Percentiles rank a stretch among this genome's conserved stretches.
Conservation (phyloP, 2,888 invertebrate species). For the Arctia plantaginis region DNA sequence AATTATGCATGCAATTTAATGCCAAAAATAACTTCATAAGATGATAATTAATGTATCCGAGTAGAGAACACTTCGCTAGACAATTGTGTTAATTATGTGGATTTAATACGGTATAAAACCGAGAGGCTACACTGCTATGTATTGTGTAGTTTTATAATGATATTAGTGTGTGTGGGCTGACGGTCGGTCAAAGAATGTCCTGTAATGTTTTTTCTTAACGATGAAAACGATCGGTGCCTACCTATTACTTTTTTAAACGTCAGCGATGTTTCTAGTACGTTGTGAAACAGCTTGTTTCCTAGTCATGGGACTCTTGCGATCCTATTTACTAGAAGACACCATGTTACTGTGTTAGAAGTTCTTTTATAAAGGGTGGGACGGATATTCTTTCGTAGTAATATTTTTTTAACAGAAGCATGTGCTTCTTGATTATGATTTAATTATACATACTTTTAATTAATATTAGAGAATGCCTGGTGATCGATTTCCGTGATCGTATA, state of each 20-base stretch:
- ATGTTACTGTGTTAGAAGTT: not conserved
- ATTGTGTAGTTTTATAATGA: conserved; percentile 2
- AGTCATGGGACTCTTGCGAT: no score
- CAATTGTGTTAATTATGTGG: conserved; percentile 59
- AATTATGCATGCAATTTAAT: conserved; percentile 31
- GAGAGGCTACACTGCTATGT: conserved; percentile 50
- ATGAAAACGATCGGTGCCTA: not conserved
- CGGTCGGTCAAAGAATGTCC: not conserved
- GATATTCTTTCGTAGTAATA: no score
- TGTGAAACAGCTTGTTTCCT: not conserved
- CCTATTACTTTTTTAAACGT: not conserved
- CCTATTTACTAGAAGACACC: not conserved
- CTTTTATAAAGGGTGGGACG: not conserved
- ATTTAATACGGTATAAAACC: conserved; percentile 54
- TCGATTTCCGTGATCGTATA: no score
- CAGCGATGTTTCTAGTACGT: not conserved
- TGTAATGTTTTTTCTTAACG: not conserved
- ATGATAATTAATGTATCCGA: conserved; percentile 55
- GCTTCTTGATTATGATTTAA: no score
- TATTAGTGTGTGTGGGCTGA: not conserved
- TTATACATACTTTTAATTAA: no score
- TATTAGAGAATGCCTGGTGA: no score
- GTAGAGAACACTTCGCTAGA: conserved; percentile 50
- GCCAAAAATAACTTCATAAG: conserved; percentile 42
- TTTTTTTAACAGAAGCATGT: no score